Evolutionary conservation across 2,797 vertebrate genomes (phyloP).

Genomic region (Amblyraja radiata): DNA sequence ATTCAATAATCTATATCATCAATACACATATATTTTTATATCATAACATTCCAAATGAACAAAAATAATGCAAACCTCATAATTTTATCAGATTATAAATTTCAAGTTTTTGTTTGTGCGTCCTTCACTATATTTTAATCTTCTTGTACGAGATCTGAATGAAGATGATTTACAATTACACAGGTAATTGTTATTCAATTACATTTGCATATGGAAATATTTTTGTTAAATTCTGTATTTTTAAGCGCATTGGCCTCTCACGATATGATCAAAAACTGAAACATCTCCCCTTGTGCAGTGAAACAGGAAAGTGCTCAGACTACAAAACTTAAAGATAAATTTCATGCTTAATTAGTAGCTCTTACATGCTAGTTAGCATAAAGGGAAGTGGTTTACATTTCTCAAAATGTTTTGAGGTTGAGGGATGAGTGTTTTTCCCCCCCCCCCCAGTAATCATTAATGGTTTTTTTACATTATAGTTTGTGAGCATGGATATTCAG

Average conservation of each 20-base stretch:
- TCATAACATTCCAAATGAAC: not conserved
- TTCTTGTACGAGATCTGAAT: not conserved
- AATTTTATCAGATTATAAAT: conserved; percentile 19
- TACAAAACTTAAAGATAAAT: conserved; percentile 34
- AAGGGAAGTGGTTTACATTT: conserved; percentile 47
- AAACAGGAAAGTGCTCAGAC: conserved; percentile 40
- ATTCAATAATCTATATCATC: not conserved
- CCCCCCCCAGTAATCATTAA: not conserved
- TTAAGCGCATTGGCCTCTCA: not conserved
- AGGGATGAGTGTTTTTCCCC: conserved; percentile 19
- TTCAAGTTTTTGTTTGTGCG: not conserved
- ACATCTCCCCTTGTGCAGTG: not conserved
- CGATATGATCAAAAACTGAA: conserved; percentile 25
- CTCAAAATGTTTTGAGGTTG: conserved; percentile 40
- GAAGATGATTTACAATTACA: not conserved
- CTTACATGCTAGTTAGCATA: conserved; percentile 45
- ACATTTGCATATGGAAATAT: not conserved
- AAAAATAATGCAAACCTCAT: not conserved
- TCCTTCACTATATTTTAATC: not conserved
- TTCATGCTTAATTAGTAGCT: conserved; percentile 37
- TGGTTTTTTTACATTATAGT: conserved; percentile 9
- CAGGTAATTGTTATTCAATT: not conserved
- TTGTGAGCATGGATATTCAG: conserved; percentile 47
- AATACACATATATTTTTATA: not conserved
- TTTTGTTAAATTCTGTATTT: not conserved